Conservation (phyloP, 2,113 vertebrate genomes). For the Labeo rohita region DNA sequence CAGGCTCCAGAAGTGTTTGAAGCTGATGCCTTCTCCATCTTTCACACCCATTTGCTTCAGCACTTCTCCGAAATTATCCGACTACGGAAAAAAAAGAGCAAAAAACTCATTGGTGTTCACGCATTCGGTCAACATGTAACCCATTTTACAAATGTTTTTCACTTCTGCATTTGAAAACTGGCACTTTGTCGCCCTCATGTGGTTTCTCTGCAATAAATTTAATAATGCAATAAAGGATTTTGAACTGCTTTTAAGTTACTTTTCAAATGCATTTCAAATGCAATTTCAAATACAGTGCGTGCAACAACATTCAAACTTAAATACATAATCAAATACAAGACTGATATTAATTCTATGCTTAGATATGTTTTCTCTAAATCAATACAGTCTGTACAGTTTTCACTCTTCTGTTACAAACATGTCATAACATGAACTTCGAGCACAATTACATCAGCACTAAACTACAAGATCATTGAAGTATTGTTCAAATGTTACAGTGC, state of each 20-base stretch:
- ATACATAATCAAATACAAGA: background rate
- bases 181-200: conserved; percentile 1
- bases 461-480: background rate
- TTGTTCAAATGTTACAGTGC: background rate
- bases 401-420: background rate
- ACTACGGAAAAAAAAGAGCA: background rate
- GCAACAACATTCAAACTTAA: background rate
- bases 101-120: background rate
- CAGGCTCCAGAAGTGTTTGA: conserved; percentile 76
- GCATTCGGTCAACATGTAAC: background rate
- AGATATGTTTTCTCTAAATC: background rate
- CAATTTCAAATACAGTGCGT: background rate
- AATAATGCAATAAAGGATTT: no score
- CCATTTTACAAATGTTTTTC: background rate
- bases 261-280: no score
- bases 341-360: background rate
- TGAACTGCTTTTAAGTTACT: background rate
- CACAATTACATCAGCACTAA: background rate
- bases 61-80: conserved; percentile 69
- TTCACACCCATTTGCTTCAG: conserved; percentile 73
- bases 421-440: background rate
- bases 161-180: background rate
- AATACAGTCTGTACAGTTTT: background rate
- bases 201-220: background rate
- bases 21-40: conserved; percentile 75